Percentiles rank a stretch among this genome's conserved stretches.
These are phyloP conservation scores for Malachius bipustulatus DNA, from an alignment of 2,888 invertebrate species.

Conservation along the genomic window DNA sequence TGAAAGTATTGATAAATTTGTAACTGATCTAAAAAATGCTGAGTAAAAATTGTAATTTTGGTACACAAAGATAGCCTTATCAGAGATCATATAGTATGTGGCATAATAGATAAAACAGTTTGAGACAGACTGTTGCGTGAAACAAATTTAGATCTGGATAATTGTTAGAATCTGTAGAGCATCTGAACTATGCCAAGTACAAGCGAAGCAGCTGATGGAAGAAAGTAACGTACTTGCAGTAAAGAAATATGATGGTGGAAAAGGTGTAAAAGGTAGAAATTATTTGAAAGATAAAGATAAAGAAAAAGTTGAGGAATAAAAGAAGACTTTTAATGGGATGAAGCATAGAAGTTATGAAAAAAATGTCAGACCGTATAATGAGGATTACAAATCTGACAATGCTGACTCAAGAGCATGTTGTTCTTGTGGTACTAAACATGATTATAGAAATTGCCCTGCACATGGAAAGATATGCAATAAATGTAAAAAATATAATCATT, in stretches of 20 bases:
- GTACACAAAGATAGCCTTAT: neutral
- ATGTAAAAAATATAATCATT: slow-evolving; percentile 2
- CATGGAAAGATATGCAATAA: no score
- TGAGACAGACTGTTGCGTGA: neutral
- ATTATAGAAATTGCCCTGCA: no score
- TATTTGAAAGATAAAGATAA: no score
- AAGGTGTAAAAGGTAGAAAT: neutral
- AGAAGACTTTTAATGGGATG: no score
- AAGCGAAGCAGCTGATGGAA: neutral
- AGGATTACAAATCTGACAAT: no score
- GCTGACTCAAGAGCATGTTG: no score
- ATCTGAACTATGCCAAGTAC: neutral
- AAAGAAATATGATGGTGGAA: neutral
- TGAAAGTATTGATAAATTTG: slow-evolving; percentile 2
- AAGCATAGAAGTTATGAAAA: no score
- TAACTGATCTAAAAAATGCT: no score
- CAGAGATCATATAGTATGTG: slow-evolving; percentile 1
- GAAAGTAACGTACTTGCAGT: neutral
- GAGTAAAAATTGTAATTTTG: neutral
- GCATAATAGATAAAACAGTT: neutral
- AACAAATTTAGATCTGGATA: neutral
- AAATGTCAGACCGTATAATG: no score
- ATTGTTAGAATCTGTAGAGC: neutral
- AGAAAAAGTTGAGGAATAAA: no score
- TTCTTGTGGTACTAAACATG: no score